Percentiles rank a stretch among this genome's conserved stretches.
Conservation (phyloP, 2,113 vertebrate genomes). For the Aptenodytes forsteri region DNA sequence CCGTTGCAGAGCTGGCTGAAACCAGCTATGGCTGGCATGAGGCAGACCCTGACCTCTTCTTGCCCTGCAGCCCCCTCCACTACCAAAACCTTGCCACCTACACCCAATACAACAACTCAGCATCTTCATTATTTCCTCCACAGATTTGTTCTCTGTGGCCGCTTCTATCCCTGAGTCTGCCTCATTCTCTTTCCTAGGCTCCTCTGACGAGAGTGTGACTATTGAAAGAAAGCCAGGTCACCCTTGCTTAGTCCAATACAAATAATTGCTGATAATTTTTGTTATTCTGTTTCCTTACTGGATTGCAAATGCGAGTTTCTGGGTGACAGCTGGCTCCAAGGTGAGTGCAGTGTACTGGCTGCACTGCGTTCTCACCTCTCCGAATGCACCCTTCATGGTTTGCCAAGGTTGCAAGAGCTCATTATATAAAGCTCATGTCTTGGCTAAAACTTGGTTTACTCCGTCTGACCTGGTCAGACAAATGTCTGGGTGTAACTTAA, state of each 20-base stretch:
- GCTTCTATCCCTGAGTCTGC: neutral
- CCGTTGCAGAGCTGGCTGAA: neutral
- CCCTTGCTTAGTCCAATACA: neutral
- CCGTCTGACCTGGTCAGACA: neutral
- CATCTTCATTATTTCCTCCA: neutral
- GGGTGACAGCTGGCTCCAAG: neutral
- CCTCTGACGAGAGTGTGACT: neutral
- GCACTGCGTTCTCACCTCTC: neutral
- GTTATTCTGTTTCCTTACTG: neutral
- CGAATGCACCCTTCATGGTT: neutral
- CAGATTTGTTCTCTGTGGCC: neutral
- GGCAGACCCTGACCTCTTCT: neutral
- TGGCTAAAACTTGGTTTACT: neutral
- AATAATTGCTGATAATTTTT: neutral
- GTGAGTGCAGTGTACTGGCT: neutral
- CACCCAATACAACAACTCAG: neutral
- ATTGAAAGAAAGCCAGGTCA: neutral
- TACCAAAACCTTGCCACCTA: neutral
- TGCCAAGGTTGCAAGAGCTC: neutral
- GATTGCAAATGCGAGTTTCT: neutral
- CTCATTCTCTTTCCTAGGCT: neutral
- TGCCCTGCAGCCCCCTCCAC: rapidly evolving
- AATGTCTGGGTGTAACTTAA: neutral
- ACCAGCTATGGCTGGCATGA: neutral
- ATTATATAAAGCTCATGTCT: neutral